These are phyloP conservation scores for Ianthella basta DNA, from an alignment of 37 sponge, comb jelly and placozoan genomes.

Conservation along the genomic window DNA sequence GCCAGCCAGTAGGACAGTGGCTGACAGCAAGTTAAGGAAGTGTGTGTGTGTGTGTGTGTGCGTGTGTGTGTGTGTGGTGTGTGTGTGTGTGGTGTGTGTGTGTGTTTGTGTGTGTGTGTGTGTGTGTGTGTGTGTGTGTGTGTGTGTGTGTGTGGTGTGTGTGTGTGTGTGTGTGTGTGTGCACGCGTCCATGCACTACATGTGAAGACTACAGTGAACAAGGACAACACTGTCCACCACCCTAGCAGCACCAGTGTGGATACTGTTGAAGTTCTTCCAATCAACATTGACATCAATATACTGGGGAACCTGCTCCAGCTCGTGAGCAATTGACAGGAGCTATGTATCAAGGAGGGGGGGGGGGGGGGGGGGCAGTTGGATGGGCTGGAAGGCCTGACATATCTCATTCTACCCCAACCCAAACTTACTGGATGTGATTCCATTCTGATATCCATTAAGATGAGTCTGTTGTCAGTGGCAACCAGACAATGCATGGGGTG, in stretches of 20 bases:
- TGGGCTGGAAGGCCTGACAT: neutral
- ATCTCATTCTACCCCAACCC: neutral
- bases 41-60: no score
- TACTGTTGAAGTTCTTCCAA: neutral
- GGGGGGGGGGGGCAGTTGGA: neutral
- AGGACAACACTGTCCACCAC: no score
- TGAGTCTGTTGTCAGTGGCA: neutral
- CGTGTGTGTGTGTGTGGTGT: no score
- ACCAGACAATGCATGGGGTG: slow-evolving; percentile 25
- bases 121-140: no score
- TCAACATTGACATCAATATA: slow-evolving; percentile 10
- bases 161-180: no score
- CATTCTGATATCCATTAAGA: neutral
- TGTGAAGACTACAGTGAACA: no score
- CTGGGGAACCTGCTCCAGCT: slow-evolving; percentile 1
- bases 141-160: no score
- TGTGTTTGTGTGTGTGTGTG: no score
- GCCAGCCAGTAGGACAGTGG: neutral
- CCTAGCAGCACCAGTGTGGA: neutral
- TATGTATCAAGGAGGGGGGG: neutral
- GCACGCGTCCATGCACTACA: no score
- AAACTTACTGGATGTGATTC: neutral
- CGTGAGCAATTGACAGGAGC: neutral
- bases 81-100: no score
- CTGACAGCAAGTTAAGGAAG: neutral